These are phyloP conservation scores for Hyalella azteca DNA, from an alignment of 2,888 invertebrate genomes.

Conservation along the genomic window DNA sequence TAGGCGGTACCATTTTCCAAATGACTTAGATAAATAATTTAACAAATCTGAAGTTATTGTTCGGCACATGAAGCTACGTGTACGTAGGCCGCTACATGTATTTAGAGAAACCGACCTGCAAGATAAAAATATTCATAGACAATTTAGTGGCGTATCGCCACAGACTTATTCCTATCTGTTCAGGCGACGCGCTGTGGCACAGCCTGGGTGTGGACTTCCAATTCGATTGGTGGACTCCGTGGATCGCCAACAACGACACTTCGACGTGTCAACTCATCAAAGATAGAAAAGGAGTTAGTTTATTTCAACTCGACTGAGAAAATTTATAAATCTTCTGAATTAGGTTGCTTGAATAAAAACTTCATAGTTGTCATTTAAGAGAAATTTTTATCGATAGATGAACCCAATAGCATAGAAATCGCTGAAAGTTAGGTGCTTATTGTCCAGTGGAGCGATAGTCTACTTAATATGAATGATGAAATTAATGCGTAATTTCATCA, in stretches of 20 bases:
- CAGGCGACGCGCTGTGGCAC: constrained; percentile 5
- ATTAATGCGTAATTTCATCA: no score
- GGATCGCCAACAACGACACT: background rate
- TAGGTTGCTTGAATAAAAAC: background rate
- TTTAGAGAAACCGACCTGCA: no score
- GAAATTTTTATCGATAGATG: background rate
- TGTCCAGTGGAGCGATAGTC: no score
- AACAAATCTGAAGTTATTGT: no score
- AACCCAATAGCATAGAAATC: background rate
- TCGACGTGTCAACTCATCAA: background rate
- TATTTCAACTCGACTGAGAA: background rate
- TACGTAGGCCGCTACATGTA: no score
- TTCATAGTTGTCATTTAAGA: background rate
- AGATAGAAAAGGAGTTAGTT: background rate
- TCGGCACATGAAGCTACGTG: no score
- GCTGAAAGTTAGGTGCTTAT: background rate
- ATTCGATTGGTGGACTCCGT: constrained; percentile 5
- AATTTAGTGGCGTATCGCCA: no score
- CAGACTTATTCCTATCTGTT: background rate
- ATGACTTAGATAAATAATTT: no score
- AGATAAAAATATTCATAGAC: no score
- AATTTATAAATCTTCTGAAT: background rate
- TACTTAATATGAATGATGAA: no score
- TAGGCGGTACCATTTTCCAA: no score
- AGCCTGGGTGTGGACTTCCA: constrained; percentile 19